Evolutionary conservation across 2,888 invertebrate species (phyloP).

Genomic region (Ischnus inquisitorius): DNA sequence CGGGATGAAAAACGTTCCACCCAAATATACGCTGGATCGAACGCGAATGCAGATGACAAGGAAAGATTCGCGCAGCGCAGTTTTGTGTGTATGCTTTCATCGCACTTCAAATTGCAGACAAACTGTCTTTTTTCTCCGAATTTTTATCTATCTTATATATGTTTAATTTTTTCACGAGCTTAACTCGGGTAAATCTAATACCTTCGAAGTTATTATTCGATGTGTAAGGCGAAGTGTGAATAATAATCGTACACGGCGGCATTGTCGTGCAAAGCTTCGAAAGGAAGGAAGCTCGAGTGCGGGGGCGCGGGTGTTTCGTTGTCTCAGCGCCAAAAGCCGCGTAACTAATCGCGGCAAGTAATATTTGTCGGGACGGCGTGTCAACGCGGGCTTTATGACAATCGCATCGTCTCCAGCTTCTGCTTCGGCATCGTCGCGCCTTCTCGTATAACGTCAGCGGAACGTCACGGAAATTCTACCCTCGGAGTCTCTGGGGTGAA

Average conservation of each 20-base stretch:
- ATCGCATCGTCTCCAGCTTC: constrained; percentile 25
- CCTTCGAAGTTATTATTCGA: neutral
- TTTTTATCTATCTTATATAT: neutral
- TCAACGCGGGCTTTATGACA: constrained; percentile 29
- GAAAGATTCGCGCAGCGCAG: neutral
- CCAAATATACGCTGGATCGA: neutral
- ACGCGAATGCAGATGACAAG: neutral
- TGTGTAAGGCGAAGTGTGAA: constrained; percentile 4
- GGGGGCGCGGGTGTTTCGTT: constrained; percentile 9
- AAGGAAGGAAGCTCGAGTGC: neutral
- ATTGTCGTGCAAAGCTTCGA: constrained; percentile 4
- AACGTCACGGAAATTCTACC: constrained; percentile 54
- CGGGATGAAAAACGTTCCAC: neutral
- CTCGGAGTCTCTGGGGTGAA: constrained; percentile 33
- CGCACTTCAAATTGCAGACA: neutral
- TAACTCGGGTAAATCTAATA: neutral
- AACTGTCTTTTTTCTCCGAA: neutral
- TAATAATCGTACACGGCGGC: neutral
- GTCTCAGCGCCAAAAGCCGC: constrained; percentile 6
- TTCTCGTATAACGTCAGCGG: constrained; percentile 16
- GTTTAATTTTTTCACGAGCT: neutral
- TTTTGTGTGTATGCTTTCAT: too few relatives aligned
- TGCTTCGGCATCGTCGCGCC: constrained; percentile 26
- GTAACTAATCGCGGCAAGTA: constrained; percentile 54
- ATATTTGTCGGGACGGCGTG: constrained; percentile 55